These are phyloP conservation scores for Drosophila setifemur DNA, from an alignment of 1,140 invertebrate species.

Conservation along the genomic window DNA sequence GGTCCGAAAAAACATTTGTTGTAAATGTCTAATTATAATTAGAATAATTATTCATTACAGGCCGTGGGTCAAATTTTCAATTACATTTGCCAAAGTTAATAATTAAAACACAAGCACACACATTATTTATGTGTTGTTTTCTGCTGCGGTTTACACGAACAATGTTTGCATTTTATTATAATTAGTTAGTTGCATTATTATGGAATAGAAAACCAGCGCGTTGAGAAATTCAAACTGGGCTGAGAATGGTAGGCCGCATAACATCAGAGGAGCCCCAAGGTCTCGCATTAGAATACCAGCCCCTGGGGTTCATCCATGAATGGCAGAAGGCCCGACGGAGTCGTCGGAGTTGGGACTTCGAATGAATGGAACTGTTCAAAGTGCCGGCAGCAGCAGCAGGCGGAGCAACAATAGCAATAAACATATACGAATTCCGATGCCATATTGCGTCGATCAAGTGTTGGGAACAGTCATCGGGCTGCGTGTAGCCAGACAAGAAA, in stretches of 20 bases:
- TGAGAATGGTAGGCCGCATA: conserved; percentile 4
- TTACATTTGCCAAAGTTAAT: conserved; percentile 34
- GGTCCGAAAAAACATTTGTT: not conserved
- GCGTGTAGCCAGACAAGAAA: not conserved
- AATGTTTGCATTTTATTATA: conserved; percentile 33
- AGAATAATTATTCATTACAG: conserved; percentile 15
- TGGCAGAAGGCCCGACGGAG: conserved; percentile 29
- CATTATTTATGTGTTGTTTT: conserved; percentile 33
- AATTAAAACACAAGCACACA: conserved; percentile 33
- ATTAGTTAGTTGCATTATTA: conserved; percentile 39
- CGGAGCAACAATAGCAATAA: conserved; percentile 48
- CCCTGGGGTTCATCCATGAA: conserved; percentile 17
- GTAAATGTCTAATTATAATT: conserved; percentile 8
- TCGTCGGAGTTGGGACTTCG: conserved; percentile 25
- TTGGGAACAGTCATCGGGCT: conserved; percentile 11
- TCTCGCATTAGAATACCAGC: conserved; percentile 54
- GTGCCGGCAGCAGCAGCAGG: conserved; percentile 12
- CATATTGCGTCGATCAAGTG: conserved; percentile 38
- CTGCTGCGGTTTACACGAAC: conserved; percentile 32
- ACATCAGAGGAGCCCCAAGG: conserved; percentile 32
- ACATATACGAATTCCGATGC: conserved; percentile 51
- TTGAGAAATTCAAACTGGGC: conserved; percentile 5
- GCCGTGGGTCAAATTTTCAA: not conserved
- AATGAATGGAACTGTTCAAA: conserved; percentile 41
- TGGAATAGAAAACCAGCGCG: conserved; percentile 40